These are phyloP conservation scores for Apodemia mormo DNA, from an alignment of 2,888 invertebrate genomes.

Conservation along the genomic window DNA sequence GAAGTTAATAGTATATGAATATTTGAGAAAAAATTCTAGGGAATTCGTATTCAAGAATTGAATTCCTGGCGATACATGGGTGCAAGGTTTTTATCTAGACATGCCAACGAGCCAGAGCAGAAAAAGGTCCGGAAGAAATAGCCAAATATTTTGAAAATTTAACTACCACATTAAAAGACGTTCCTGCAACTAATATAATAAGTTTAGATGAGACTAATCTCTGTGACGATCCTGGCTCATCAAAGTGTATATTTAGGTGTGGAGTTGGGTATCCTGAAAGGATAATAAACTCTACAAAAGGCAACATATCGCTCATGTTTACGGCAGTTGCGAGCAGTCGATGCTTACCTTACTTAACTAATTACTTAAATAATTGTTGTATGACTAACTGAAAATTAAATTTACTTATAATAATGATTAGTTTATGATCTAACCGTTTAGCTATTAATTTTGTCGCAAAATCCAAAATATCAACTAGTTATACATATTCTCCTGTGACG, in stretches of 20 bases:
- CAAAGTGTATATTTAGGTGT: constrained; percentile 34
- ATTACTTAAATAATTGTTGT: too few species aligned
- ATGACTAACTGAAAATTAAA: too few species aligned
- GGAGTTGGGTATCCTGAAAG: constrained; percentile 25
- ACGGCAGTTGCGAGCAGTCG: constrained; percentile 30
- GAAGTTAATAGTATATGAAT: too few species aligned
- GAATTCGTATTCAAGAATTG: too few species aligned
- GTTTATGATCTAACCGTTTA: too few species aligned
- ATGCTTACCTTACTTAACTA: constrained; percentile 20
- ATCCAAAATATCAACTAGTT: too few species aligned
- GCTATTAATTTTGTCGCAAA: too few species aligned
- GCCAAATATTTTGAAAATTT: constrained; percentile 6
- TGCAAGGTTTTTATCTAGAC: not conserved
- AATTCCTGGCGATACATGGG: too few species aligned
- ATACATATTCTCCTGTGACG: too few species aligned
- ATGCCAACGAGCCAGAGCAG: constrained; percentile 32
- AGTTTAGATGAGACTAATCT: constrained; percentile 39
- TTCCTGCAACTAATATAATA: constrained; percentile 26
- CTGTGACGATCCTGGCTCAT: constrained; percentile 33
- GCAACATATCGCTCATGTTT: constrained; percentile 32
- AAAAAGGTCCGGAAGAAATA: constrained; percentile 36
- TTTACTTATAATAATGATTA: too few species aligned
- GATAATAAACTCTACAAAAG: constrained; percentile 25
- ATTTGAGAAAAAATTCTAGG: too few species aligned
- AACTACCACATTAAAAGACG: constrained; percentile 9